Conservation (phyloP, 35 echinoderm and acorn worm genomes). For the Acanthaster planci region DNA sequence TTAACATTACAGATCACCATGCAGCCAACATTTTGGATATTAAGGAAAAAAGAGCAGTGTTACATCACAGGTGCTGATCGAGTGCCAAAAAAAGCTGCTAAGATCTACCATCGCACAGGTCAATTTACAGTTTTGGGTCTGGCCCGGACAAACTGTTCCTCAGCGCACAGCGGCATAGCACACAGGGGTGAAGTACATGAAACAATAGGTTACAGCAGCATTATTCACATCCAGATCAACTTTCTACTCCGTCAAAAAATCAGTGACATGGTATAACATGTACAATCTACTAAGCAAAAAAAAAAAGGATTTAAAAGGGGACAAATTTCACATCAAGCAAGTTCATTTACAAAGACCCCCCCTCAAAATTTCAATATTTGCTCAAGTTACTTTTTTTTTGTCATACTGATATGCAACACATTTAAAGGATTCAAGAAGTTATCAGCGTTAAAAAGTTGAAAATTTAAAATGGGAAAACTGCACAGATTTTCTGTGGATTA, state of each 20-base stretch:
- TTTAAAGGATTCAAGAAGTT: slow-evolving; percentile 25
- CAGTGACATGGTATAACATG: slow-evolving; percentile 7
- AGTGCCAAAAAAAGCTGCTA: too few species aligned
- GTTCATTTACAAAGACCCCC: slow-evolving; percentile 16
- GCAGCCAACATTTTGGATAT: too few species aligned
- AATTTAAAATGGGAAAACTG: slow-evolving; percentile 3
- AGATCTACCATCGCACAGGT: too few species aligned
- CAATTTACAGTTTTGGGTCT: too few species aligned
- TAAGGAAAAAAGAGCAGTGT: too few species aligned
- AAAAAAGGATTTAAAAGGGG: slow-evolving; percentile 22
- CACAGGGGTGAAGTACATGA: too few species aligned
- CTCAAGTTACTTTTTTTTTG: not conserved
- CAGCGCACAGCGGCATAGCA: too few species aligned
- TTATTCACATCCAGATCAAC: too few species aligned
- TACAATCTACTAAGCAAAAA: not conserved
- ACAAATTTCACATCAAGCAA: slow-evolving; percentile 26
- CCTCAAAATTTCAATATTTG: slow-evolving; percentile 27
- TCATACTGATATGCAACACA: slow-evolving; percentile 14
- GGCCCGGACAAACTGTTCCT: too few species aligned
- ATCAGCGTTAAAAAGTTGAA: not conserved
- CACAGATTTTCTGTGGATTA: not conserved
- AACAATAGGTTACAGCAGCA: too few species aligned
- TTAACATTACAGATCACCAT: too few species aligned
- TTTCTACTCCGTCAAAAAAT: not conserved
- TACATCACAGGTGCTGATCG: too few species aligned